These are phyloP conservation scores for Leucania comma DNA, from an alignment of 2,888 invertebrate species.

Conservation along the genomic window DNA sequence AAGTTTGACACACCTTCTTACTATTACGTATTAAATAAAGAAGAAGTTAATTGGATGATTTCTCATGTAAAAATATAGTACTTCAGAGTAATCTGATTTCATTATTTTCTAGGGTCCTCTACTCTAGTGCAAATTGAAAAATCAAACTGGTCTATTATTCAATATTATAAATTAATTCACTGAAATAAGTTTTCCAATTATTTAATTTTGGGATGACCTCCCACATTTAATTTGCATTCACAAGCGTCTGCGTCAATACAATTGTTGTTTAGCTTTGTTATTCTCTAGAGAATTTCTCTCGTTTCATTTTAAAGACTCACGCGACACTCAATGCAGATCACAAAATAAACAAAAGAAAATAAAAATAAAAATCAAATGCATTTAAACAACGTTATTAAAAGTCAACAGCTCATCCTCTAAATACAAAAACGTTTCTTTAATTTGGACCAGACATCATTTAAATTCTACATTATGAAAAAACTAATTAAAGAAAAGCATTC, in stretches of 20 bases:
- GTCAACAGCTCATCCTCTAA: background rate
- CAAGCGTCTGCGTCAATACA: background rate
- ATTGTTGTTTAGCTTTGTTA: background rate
- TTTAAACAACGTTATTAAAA: conserved; percentile 44
- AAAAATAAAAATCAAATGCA: conserved; percentile 30
- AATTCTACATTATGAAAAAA: conserved; percentile 2
- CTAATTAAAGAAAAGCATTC: conserved; percentile 10
- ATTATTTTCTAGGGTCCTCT: background rate
- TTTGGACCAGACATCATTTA: conserved; percentile 17
- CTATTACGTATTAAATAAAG: no score
- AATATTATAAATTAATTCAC: background rate
- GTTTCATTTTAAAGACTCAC: background rate
- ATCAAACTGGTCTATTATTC: background rate
- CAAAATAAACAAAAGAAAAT: conserved; percentile 18
- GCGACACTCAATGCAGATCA: background rate
- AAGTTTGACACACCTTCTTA: no score
- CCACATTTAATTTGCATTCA: background rate
- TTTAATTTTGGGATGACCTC: background rate
- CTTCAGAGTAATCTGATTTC: background rate
- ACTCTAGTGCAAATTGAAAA: background rate
- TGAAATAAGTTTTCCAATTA: background rate
- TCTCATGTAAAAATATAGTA: background rate
- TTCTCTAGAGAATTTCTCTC: background rate
- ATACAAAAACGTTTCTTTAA: conserved; percentile 6
- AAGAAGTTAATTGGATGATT: no score